Percentiles rank a stretch among this genome's conserved stretches.
These are phyloP conservation scores for Hofmannophila pseudospretella DNA, from an alignment of 2,888 invertebrate genomes.

Conservation along the genomic window DNA sequence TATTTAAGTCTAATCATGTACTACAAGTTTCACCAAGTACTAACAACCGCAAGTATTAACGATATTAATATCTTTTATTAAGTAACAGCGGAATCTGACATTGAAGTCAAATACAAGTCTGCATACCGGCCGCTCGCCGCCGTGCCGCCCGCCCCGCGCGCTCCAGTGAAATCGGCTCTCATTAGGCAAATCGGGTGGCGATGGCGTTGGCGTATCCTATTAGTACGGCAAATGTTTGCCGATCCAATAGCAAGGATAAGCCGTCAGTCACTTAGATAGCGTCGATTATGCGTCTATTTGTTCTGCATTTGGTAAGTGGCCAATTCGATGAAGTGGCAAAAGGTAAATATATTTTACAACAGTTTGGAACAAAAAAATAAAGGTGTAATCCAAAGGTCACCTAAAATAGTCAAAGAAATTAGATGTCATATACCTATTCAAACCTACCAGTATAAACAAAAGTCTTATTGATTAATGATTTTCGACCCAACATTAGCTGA, in stretches of 20 bases:
- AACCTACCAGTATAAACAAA: too few species aligned
- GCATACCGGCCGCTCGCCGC: slow-evolving; percentile 59
- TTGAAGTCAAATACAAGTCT: slow-evolving; percentile 67
- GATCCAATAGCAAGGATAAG: slow-evolving; percentile 46
- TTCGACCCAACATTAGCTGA: neutral
- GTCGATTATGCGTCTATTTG: slow-evolving; percentile 24
- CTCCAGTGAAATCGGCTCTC: slow-evolving; percentile 51
- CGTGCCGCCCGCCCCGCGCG: slow-evolving; percentile 23
- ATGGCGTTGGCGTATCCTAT: slow-evolving; percentile 63
- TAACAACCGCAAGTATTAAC: too few species aligned
- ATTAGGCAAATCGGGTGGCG: slow-evolving; percentile 69
- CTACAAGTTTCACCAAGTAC: too few species aligned
- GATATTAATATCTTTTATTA: too few species aligned
- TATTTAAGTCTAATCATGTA: too few species aligned
- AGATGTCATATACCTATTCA: too few species aligned
- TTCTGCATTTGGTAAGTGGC: slow-evolving; percentile 2
- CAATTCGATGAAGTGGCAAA: too few species aligned
- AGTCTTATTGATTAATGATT: neutral
- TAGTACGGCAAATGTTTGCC: slow-evolving; percentile 70
- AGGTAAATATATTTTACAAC: too few species aligned
- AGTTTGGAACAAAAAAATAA: too few species aligned
- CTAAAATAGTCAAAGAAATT: too few species aligned
- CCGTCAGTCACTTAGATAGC: slow-evolving; percentile 28
- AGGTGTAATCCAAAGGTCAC: too few species aligned
- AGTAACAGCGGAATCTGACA: slow-evolving; percentile 33